Conservation (phyloP, 2,797 vertebrate species). For the Galagoides demidoff region DNA sequence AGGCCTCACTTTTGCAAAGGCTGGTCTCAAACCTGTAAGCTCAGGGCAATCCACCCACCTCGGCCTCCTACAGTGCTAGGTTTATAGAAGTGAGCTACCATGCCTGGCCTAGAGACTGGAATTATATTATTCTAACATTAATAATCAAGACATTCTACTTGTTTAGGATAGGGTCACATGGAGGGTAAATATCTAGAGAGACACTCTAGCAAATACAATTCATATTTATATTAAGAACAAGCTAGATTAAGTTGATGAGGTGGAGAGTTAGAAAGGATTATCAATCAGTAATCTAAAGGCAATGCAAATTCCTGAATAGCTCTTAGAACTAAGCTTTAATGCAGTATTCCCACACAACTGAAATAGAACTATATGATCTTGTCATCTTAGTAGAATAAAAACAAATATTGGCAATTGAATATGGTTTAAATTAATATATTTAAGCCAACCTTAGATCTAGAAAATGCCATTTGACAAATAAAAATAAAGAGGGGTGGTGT, state of each 20-base stretch:
- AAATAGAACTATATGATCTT: neutral
- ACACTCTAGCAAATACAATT: neutral
- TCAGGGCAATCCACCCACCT: too few relatives aligned
- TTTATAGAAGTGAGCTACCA: too few relatives aligned
- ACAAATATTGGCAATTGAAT: neutral
- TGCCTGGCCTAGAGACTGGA: neutral
- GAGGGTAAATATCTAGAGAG: neutral
- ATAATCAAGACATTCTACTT: neutral
- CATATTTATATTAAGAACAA: neutral
- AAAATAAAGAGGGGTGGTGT: neutral
- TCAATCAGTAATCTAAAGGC: neutral
- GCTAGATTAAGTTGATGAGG: neutral
- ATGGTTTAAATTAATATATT: neutral
- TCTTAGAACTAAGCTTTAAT: neutral
- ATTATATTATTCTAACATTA: neutral
- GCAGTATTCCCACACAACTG: neutral
- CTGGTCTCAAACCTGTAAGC: too few relatives aligned
- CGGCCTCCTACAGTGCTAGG: too few relatives aligned
- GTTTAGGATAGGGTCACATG: neutral
- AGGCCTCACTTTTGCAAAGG: too few relatives aligned
- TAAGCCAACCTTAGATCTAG: neutral
- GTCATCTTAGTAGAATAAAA: neutral
- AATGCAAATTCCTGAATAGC: neutral
- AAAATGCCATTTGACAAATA: neutral
- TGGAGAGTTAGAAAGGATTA: neutral